Evolutionary conservation across 2,888 invertebrate species (phyloP).

Genomic region (Glyphotaelius pellucidus): DNA sequence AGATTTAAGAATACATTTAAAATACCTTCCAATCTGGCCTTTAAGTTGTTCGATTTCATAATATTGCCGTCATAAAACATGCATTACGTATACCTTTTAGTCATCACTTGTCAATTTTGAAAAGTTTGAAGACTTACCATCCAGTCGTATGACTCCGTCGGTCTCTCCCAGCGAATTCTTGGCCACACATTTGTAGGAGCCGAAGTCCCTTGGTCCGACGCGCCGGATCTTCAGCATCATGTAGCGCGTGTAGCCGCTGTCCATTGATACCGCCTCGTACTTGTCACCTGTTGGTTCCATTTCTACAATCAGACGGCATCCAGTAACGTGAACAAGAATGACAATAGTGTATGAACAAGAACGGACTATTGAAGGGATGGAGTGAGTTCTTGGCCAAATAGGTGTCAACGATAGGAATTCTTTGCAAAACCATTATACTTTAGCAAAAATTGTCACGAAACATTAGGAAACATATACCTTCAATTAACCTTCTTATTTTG

Average conservation of each 20-base stretch:
- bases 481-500: too few relatives aligned
- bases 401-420: neutral
- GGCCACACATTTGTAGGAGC: slow-evolving; percentile 93
- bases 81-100: too few relatives aligned
- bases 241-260: slow-evolving; percentile 93
- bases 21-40: too few relatives aligned
- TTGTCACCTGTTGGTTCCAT: slow-evolving; percentile 89
- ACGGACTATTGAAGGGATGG: neutral
- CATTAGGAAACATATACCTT: neutral
- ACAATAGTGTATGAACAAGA: neutral
- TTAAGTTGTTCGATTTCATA: too few relatives aligned
- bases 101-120: neutral
- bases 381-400: neutral
- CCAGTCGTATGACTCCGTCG: slow-evolving; percentile 92
- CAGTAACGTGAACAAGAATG: neutral
- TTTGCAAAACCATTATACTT: too few relatives aligned
- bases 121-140: slow-evolving; percentile 79
- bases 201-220: slow-evolving; percentile 89
- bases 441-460: neutral
- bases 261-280: slow-evolving; percentile 91
- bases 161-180: slow-evolving; percentile 95
- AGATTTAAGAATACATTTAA: too few relatives aligned
- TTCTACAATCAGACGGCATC: slow-evolving; percentile 73
- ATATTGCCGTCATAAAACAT: too few relatives aligned
- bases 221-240: slow-evolving; percentile 94